These are phyloP conservation scores for Polydesmus complanatus DNA, from an alignment of 2,888 invertebrate species.

Conservation along the genomic window DNA sequence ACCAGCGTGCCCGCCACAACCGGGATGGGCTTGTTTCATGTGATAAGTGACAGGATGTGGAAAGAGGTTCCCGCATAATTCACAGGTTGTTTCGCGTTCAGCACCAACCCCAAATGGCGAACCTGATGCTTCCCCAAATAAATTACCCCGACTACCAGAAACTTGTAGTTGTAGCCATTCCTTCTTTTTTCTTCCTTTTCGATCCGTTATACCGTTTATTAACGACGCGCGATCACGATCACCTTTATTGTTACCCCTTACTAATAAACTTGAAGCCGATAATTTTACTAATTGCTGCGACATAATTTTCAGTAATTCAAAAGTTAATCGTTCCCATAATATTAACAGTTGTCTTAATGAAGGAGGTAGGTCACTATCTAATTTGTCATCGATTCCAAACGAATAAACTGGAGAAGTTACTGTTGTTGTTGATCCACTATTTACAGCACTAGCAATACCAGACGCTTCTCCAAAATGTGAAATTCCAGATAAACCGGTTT, in stretches of 20 bases:
- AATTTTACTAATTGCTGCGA: conserved; percentile 39
- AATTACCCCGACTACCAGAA: conserved; percentile 26
- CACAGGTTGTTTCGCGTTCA: conserved; percentile 48
- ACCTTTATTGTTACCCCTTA: conserved; percentile 24
- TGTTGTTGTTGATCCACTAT: neutral
- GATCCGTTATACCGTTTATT: conserved; percentile 31
- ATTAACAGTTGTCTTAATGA: conserved; percentile 72
- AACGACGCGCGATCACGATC: conserved; percentile 29
- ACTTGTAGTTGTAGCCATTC: conserved; percentile 34
- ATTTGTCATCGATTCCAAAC: conserved; percentile 5
- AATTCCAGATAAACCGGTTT: neutral
- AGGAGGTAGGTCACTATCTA: conserved; percentile 48
- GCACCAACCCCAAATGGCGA: conserved; percentile 21
- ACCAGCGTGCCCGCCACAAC: conserved; percentile 71
- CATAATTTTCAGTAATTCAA: conserved; percentile 42
- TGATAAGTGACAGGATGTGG: conserved; percentile 72
- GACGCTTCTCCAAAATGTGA: neutral
- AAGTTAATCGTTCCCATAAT: conserved; percentile 70
- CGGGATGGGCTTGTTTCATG: conserved; percentile 78
- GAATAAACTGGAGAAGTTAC: neutral
- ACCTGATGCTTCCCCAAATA: conserved; percentile 26
- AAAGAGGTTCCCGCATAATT: conserved; percentile 58
- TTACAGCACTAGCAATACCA: neutral
- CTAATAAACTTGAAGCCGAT: conserved; percentile 19
- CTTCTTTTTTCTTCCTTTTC: conserved; percentile 43